Evolutionary conservation across 37 sponge, comb jelly and placozoan species (phyloP), one percentile per base, ranked within the genome.

Genomic region (Spongilla lacustris): DNA sequence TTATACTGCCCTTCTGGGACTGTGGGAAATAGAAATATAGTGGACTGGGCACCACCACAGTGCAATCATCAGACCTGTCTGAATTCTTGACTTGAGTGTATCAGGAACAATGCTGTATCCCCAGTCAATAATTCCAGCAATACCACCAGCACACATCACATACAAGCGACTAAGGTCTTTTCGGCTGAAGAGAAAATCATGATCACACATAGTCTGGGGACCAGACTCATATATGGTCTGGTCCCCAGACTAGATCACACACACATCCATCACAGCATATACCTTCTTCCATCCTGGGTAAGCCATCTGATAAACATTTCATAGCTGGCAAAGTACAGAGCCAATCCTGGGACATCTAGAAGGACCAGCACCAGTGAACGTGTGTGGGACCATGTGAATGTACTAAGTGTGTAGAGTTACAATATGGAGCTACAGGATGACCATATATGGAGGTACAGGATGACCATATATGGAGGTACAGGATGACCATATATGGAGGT

Each of bases 61-160:
- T 58, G 11, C 58, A 13, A 58, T 13, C 19, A 17, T 58, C 34
- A 78, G 73, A 73, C 84, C 89, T 74, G 87, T 98, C 67, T 98
- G 99, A 23, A 81, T 84, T 22, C 99, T 71, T 41, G 99, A 95
- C 88, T 98, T 98, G 26, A 97, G 84, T 2, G 90, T 89, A 78
- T 98, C 99, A 30, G 94, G 94, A 36, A 94, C 88, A 21, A 98
- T 91, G 66, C 89, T 88, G 32, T 84, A 81, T 1, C 83, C 49
- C 97, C 97, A 98, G 86, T 95, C 93, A n/a, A 83, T 36, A 67
- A 97, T 70, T 12, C 99, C 99, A 36, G 99, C 95, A 36, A 91
- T 50, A 0, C 99, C 97, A 32, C 97, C 97, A 49, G 97, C 96
- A 32, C 90, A 31, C 46, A 97, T 71, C 31, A 95, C 85, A 33